phyloP scores from a whole-genome alignment of 2,113 vertebrate species.

The Petrocephalus microphthalmus region DNA sequence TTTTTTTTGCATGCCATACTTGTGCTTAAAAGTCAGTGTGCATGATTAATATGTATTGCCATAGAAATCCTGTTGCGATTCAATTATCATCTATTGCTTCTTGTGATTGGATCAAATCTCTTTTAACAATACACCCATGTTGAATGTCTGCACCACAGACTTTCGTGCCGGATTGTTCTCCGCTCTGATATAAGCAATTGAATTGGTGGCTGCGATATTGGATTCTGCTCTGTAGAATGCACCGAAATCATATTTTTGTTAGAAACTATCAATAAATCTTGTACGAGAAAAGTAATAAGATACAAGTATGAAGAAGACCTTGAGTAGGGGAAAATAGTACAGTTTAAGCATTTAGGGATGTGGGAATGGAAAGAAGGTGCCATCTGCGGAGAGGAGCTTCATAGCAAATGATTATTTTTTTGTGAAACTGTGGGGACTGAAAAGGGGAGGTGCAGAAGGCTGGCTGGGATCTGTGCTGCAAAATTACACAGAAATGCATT shows the following conservation, averaged over 20 bases:
- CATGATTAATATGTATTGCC: slow-evolving; percentile 68
- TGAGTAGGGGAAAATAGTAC: slow-evolving; percentile 57
- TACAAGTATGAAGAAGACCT: slow-evolving; percentile 74
- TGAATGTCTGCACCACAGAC: slow-evolving; percentile 79
- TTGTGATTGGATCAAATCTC: slow-evolving; percentile 86
- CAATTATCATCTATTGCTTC: slow-evolving; percentile 97
- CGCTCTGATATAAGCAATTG: slow-evolving; percentile 91
- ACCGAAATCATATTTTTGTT: slow-evolving; percentile 96
- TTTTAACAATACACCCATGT: slow-evolving; percentile 90
- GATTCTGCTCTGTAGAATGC: slow-evolving; percentile 95
- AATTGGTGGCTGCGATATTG: slow-evolving; percentile 89
- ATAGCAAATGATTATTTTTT: background rate
- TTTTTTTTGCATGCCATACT: slow-evolving; percentile 53
- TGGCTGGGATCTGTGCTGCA: background rate
- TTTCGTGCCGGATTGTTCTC: slow-evolving; percentile 91
- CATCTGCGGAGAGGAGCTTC: background rate
- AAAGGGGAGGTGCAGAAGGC: background rate
- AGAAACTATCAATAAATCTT: slow-evolving; percentile 99
- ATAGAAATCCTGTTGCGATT: slow-evolving; percentile 78
- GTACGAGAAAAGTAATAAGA: slow-evolving; percentile 90
- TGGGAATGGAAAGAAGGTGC: background rate
- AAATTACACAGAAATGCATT: background rate
- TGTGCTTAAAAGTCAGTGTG: slow-evolving; percentile 52
- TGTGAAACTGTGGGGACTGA: background rate
- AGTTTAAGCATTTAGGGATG: slow-evolving; percentile 23